Conservation (phyloP, 1,140 invertebrate species). For the Venustaconcha ellipsiformis region DNA sequence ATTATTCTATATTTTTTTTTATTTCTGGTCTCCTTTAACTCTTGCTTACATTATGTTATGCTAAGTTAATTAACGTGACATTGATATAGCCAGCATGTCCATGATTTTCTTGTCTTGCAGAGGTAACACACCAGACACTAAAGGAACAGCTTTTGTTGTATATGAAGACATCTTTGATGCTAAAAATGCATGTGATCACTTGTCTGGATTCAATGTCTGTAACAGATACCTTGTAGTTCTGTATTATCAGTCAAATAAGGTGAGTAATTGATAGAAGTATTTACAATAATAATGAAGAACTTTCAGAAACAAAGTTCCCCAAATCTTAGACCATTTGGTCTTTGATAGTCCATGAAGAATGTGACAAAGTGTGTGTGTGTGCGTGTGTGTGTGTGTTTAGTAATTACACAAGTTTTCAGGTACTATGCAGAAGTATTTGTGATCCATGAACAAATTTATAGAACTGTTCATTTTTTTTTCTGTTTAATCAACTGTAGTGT, state of each 20-base stretch:
- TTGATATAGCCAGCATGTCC: too few relatives aligned
- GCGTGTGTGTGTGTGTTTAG: not conserved
- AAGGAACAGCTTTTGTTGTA: conserved; percentile 98
- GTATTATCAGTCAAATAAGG: conserved; percentile 85
- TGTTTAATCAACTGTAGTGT: too few relatives aligned
- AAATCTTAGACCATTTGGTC: not conserved
- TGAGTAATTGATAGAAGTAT: conserved; percentile 32
- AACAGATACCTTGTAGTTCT: conserved; percentile 98
- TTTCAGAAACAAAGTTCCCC: not conserved
- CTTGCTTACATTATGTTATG: too few relatives aligned
- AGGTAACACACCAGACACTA: conserved; percentile 97
- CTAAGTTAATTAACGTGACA: too few relatives aligned
- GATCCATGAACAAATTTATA: too few relatives aligned
- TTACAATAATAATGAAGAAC: not conserved
- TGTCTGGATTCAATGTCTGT: conserved; percentile 99
- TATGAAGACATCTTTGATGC: conserved; percentile 99
- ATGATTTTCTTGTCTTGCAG: conserved; percentile 74
- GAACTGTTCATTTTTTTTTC: too few relatives aligned
- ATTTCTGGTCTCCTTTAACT: too few relatives aligned
- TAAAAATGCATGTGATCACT: conserved; percentile 99
- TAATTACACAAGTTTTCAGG: not conserved
- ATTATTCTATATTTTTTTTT: too few relatives aligned
- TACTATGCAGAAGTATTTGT: not conserved
- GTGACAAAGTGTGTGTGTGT: not conserved
- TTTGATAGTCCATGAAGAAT: not conserved